These are phyloP conservation scores for Isurus oxyrinchus DNA, from an alignment of 2,113 vertebrate species.

Conservation along the genomic window DNA sequence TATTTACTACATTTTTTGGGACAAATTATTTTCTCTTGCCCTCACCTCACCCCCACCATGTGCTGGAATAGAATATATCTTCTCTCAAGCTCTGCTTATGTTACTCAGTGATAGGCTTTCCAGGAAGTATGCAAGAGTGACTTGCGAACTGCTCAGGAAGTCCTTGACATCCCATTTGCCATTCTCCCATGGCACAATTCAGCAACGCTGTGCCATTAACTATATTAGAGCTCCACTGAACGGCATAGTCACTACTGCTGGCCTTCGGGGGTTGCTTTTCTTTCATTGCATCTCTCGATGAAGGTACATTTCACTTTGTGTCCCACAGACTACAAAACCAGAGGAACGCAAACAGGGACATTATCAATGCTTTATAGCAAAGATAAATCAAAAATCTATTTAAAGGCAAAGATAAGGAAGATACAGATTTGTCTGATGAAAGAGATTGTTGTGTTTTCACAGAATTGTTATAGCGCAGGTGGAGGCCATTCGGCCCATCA, in stretches of 20 bases:
- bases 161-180: background rate
- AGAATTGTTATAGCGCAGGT: too few relatives aligned
- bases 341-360: background rate
- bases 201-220: background rate
- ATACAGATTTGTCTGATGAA: background rate
- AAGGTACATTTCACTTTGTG: background rate
- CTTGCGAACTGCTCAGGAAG: background rate
- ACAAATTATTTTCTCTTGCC: background rate
- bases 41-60: background rate
- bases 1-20: background rate
- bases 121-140: background rate
- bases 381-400: background rate
- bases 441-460: background rate
- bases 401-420: background rate
- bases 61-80: background rate
- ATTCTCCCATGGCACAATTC: background rate
- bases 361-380: background rate
- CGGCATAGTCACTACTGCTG: background rate
- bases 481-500: too few relatives aligned
- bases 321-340: background rate
- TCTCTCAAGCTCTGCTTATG: background rate
- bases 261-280: background rate
- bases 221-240: background rate
- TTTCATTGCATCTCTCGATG: background rate
- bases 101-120: background rate